These are phyloP conservation scores for Drosophila stalkeri DNA, from an alignment of 2,888 invertebrate genomes.

Conservation along the genomic window DNA sequence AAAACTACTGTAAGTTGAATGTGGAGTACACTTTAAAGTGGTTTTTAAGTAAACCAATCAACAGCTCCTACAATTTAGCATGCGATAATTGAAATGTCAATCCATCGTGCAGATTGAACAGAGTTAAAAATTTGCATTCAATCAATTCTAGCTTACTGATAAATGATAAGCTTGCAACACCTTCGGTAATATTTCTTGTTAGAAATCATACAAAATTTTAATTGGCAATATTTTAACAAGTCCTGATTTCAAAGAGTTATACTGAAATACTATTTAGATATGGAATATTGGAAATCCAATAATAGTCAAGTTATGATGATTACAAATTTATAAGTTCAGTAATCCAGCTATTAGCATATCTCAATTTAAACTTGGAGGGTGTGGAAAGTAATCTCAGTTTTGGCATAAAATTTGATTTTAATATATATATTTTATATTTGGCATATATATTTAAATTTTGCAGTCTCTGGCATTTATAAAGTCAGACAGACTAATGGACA, in stretches of 20 bases:
- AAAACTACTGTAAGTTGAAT: conserved; percentile 9
- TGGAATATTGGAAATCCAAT: neutral
- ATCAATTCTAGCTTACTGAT: neutral
- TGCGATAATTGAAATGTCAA: conserved; percentile 7
- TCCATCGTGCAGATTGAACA: neutral
- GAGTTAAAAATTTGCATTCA: neutral
- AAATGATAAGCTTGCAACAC: neutral
- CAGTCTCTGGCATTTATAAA: neutral
- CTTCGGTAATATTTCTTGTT: neutral
- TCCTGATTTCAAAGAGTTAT: neutral
- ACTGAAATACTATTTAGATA: neutral
- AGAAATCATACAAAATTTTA: neutral
- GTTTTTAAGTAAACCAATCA: neutral
- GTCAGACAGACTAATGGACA: neutral
- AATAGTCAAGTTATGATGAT: neutral
- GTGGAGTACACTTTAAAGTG: neutral
- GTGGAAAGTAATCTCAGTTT: neutral
- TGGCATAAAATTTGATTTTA: neutral
- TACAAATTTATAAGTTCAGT: neutral
- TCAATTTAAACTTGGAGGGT: neutral
- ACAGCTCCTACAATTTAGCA: neutral
- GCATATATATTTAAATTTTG: neutral
- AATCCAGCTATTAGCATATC: neutral
- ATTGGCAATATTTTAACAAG: neutral
- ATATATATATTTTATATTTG: neutral